phyloP scores from a whole-genome alignment of 2,797 vertebrate genomes.

The Oreochromis mossambicus region DNA sequence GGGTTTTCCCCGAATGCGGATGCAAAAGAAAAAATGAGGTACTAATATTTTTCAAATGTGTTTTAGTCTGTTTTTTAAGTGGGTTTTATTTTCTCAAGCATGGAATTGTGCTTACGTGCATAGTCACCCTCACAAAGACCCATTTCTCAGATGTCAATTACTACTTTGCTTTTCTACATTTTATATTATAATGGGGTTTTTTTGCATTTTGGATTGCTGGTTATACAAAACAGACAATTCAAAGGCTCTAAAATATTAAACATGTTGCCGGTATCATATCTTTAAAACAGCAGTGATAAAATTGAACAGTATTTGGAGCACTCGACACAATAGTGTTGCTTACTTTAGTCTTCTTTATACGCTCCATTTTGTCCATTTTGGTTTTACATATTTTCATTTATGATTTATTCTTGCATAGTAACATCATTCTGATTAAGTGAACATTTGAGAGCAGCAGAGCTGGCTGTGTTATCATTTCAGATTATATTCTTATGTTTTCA shows the following conservation, averaged over 20 bases:
- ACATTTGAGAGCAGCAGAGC: not conserved
- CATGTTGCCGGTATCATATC: accelerated
- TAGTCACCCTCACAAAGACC: not conserved
- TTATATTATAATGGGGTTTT: accelerated
- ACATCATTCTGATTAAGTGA: not conserved
- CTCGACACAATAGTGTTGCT: not conserved
- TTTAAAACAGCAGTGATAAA: not conserved
- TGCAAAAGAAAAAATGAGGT: not conserved
- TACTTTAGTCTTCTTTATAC: not conserved
- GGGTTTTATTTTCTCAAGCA: not conserved
- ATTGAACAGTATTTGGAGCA: not conserved
- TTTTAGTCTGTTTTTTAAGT: not conserved
- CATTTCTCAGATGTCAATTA: not conserved
- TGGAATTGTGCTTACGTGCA: not conserved
- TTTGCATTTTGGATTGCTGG: not conserved
- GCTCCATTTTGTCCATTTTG: not conserved
- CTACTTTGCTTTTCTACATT: not conserved
- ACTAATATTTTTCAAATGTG: not conserved
- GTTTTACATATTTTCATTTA: not conserved
- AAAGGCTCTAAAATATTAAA: not conserved
- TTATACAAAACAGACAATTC: not conserved
- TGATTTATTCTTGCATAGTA: not conserved
- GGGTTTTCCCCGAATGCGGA: not conserved
- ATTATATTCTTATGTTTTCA: not conserved
- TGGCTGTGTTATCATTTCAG: not conserved